Percentiles rank a stretch among this genome's conserved stretches.
phyloP scores from a whole-genome alignment of 1,140 invertebrate genomes.

The Antheraea pernyi region DNA sequence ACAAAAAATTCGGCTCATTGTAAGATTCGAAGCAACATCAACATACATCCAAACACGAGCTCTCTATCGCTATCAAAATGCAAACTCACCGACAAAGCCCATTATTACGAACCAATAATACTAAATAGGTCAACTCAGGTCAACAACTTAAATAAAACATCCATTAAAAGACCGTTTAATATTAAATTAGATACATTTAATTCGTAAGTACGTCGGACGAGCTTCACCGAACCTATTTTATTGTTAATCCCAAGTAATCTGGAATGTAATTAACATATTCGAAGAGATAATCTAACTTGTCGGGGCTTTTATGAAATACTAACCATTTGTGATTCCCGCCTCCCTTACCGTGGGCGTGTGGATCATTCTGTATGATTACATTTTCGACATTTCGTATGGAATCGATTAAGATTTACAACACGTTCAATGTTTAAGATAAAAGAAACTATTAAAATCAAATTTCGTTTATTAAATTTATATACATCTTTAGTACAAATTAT shows the following conservation, averaged over 20 bases:
- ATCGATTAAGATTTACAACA: conserved; percentile 11
- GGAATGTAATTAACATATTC: conserved; percentile 15
- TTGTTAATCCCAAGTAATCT: conserved; percentile 11
- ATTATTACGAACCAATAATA: background rate
- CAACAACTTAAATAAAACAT: background rate
- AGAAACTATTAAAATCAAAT: conserved; percentile 12
- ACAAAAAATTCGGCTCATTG: too few species aligned
- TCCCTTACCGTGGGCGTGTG: conserved; percentile 8
- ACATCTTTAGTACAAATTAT: background rate
- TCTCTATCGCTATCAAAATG: too few species aligned
- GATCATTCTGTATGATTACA: conserved; percentile 10
- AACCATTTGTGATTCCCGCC: conserved; percentile 1
- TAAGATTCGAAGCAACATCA: too few species aligned
- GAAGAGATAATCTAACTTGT: conserved; percentile 11
- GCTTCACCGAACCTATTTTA: conserved; percentile 6
- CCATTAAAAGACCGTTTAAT: background rate
- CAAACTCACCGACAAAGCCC: too few species aligned
- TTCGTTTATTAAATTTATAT: conserved; percentile 7
- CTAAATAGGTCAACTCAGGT: background rate
- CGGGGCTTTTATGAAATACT: conserved; percentile 1
- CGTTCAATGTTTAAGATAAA: conserved; percentile 12
- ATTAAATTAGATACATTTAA: conserved; percentile 5
- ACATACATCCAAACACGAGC: too few species aligned
- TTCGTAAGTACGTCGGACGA: background rate
- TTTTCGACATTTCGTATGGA: conserved; percentile 14